A percentile compares a stretch with the other conserved stretches of the same genome.
These are phyloP conservation scores for Campaea margaritaria DNA, from an alignment of 2,888 invertebrate genomes.

Conservation along the genomic window DNA sequence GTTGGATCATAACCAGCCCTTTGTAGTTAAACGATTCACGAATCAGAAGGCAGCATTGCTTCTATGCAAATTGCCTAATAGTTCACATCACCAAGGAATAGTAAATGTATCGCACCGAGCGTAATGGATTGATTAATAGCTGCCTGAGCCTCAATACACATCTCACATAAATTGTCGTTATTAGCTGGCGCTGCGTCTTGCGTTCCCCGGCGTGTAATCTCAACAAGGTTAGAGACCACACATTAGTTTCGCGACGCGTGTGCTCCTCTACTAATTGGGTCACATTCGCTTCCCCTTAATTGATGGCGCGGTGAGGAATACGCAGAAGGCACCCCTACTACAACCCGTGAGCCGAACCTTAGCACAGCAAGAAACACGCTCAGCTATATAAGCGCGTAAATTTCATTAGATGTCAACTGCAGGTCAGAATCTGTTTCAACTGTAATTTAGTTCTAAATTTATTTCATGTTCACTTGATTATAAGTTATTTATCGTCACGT, in stretches of 20 bases:
- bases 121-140: slow-evolving; percentile 34
- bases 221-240: slow-evolving; percentile 64
- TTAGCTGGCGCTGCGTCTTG: slow-evolving; percentile 43
- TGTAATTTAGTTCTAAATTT: too few species aligned
- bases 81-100: slow-evolving; percentile 23
- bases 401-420: background rate
- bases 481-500: too few species aligned
- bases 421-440: too few species aligned
- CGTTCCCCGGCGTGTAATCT: slow-evolving; percentile 67
- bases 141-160: slow-evolving; percentile 29
- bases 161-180: slow-evolving; percentile 32
- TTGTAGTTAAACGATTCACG: slow-evolving; percentile 3
- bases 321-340: slow-evolving; percentile 20
- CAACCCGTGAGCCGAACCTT: background rate
- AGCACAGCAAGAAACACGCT: background rate
- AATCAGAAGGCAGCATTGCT: slow-evolving; percentile 21
- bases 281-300: slow-evolving; percentile 66
- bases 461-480: too few species aligned
- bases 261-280: slow-evolving; percentile 74
- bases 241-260: slow-evolving; percentile 72
- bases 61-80: slow-evolving; percentile 21
- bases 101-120: slow-evolving; percentile 27
- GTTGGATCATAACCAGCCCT: too few species aligned
- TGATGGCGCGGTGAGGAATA: slow-evolving; percentile 68
- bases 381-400: background rate